Evolutionary conservation across 2,113 vertebrate genomes (phyloP).

Genomic region (Dasypus novemcinctus): DNA sequence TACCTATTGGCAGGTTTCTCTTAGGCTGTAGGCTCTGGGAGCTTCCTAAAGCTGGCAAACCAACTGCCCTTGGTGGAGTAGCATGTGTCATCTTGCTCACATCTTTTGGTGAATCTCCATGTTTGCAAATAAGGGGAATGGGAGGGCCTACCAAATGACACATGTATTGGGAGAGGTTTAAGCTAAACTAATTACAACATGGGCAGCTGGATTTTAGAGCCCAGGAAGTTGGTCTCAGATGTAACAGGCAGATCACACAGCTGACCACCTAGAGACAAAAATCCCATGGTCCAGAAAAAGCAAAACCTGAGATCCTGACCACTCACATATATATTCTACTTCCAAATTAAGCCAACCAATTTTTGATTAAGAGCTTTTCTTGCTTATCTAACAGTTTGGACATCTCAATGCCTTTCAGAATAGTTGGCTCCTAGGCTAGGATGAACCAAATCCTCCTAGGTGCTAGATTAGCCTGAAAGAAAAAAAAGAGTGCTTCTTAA

Average conservation of each 20-base stretch:
- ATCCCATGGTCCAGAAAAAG: not conserved
- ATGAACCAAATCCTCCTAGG: not conserved
- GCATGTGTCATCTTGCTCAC: too few species aligned
- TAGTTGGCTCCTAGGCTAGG: not conserved
- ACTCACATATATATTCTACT: not conserved
- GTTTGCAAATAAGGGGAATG: too few species aligned
- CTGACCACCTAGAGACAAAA: not conserved
- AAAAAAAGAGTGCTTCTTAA: not conserved
- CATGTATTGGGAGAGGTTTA: too few species aligned
- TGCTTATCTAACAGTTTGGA: rapidly evolving
- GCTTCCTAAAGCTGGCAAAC: too few species aligned
- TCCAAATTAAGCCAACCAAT: not conserved
- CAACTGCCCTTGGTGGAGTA: too few species aligned
- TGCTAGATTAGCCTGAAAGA: not conserved
- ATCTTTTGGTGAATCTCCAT: too few species aligned
- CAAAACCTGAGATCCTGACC: not conserved
- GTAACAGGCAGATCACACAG: not conserved
- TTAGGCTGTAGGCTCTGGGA: too few species aligned
- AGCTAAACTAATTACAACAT: too few species aligned
- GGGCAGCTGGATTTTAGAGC: too few species aligned
- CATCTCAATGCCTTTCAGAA: not conserved
- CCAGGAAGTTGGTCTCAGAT: not conserved
- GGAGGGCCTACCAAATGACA: too few species aligned
- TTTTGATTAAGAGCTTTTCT: not conserved
- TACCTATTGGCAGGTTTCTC: too few species aligned